Conservation (phyloP, 2,888 invertebrate species). For the Drosophila fungiperda region DNA sequence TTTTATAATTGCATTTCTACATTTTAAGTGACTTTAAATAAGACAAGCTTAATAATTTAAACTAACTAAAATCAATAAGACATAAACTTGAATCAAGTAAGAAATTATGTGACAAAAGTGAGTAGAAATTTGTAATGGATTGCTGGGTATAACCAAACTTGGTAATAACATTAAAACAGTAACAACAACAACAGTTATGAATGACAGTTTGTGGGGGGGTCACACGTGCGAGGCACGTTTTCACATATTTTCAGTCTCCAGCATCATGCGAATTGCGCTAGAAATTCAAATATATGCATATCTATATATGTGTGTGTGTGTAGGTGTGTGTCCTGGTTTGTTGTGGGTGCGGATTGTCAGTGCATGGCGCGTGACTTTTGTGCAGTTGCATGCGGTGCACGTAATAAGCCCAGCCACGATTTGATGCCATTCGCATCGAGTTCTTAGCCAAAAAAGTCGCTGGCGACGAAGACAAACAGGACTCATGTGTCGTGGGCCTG, state of each 20-base stretch:
- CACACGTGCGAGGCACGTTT: slow-evolving; percentile 64
- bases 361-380: slow-evolving; percentile 74
- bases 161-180: background rate
- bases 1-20: background rate
- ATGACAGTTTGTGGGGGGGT: slow-evolving; percentile 49
- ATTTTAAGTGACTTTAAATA: background rate
- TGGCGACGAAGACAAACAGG: slow-evolving; percentile 74
- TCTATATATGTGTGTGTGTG: background rate
- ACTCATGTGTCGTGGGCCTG: slow-evolving; percentile 76
- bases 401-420: slow-evolving; percentile 67
- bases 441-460: slow-evolving; percentile 73
- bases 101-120: background rate
- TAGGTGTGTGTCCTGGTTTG: slow-evolving; percentile 18
- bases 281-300: slow-evolving; percentile 17
- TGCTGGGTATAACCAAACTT: slow-evolving; percentile 5
- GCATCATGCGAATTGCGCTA: slow-evolving; percentile 36
- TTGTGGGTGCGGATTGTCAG: slow-evolving; percentile 39
- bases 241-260: slow-evolving; percentile 51
- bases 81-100: background rate
- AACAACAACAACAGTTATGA: slow-evolving; percentile 12
- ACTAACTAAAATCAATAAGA: background rate
- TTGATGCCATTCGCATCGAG: slow-evolving; percentile 24
- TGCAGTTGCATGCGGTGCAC: slow-evolving; percentile 74
- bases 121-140: background rate
- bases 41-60: background rate